These are phyloP conservation scores for Drosophila kanapiae DNA, from an alignment of 1,140 invertebrate genomes.

Conservation along the genomic window DNA sequence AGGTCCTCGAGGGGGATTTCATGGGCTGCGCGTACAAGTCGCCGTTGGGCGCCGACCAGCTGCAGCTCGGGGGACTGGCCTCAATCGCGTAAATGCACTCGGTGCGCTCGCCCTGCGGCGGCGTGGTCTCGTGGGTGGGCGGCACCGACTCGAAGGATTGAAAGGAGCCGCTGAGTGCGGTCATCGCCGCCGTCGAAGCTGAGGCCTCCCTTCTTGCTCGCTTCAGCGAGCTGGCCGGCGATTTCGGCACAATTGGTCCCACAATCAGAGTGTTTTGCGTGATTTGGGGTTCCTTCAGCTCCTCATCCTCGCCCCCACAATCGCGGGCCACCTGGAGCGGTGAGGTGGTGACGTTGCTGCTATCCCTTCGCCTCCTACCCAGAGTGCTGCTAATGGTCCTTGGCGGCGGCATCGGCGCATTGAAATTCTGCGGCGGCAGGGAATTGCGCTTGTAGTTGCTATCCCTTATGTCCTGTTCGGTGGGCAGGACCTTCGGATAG, in stretches of 20 bases:
- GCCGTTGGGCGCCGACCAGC: conserved; percentile 64
- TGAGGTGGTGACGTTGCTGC: conserved; percentile 82
- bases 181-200: conserved; percentile 1
- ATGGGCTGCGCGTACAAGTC: conserved; percentile 75
- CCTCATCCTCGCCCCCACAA: conserved; percentile 72
- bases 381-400: conserved; percentile 85
- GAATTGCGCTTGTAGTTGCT: conserved; percentile 67
- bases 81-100: conserved; percentile 73
- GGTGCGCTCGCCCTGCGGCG: conserved; percentile 72
- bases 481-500: conserved; percentile 93
- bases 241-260: conserved; percentile 86
- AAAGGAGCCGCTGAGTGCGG: conserved; percentile 66
- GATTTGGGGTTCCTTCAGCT: conserved; percentile 84
- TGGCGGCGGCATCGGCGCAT: conserved; percentile 87
- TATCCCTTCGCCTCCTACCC: conserved; percentile 84
- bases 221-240: conserved; percentile 59
- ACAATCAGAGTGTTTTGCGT: conserved; percentile 86
- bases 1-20: conserved; percentile 66
- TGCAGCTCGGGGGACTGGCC: conserved; percentile 34
- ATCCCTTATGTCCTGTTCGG: conserved; percentile 54
- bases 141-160: conserved; percentile 77
- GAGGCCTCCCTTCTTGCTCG: conserved; percentile 23
- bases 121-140: conserved; percentile 67
- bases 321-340: conserved; percentile 85
- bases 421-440: conserved; percentile 73